A percentile compares a stretch with the other conserved stretches of the same genome.
These are phyloP conservation scores for Anoplius nigerrimus DNA, from an alignment of 2,888 invertebrate genomes.

Conservation along the genomic window DNA sequence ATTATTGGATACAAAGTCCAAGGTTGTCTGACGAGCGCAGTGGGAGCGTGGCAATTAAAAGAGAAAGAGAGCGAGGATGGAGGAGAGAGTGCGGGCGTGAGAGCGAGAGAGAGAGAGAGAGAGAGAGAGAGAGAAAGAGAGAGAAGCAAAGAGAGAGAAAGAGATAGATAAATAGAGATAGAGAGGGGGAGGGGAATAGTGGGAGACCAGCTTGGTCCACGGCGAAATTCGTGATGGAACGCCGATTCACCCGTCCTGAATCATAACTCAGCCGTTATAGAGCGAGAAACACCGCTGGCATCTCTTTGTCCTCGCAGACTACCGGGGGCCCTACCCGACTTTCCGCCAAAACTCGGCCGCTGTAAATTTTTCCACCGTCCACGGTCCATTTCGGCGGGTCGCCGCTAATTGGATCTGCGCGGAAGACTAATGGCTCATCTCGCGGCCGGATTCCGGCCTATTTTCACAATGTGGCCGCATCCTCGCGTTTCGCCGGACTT, in stretches of 20 bases:
- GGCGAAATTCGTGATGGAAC: slow-evolving; percentile 43
- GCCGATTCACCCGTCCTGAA: slow-evolving; percentile 42
- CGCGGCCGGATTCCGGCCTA: too few relatives aligned
- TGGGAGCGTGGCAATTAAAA: slow-evolving; percentile 1
- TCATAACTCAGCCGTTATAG: slow-evolving; percentile 46
- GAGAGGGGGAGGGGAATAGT: too few relatives aligned
- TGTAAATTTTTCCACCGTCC: background rate
- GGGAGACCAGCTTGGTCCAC: slow-evolving; percentile 16
- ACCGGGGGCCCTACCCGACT: background rate
- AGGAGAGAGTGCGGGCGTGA: too few relatives aligned
- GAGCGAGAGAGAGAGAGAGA: background rate
- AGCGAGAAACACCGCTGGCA: slow-evolving; percentile 32
- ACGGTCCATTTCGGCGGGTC: too few relatives aligned
- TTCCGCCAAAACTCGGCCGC: slow-evolving; percentile 15
- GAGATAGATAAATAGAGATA: background rate
- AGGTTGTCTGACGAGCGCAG: background rate
- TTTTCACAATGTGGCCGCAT: too few relatives aligned
- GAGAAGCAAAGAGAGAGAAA: background rate
- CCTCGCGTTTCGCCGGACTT: too few relatives aligned
- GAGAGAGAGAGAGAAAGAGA: background rate
- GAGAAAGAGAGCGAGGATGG: too few relatives aligned
- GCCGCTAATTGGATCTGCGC: too few relatives aligned
- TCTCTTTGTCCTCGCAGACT: slow-evolving; percentile 25
- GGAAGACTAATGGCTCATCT: too few relatives aligned
- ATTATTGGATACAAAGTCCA: background rate